Conservation (phyloP, 2,888 invertebrate species). For the Phania funesta region DNA sequence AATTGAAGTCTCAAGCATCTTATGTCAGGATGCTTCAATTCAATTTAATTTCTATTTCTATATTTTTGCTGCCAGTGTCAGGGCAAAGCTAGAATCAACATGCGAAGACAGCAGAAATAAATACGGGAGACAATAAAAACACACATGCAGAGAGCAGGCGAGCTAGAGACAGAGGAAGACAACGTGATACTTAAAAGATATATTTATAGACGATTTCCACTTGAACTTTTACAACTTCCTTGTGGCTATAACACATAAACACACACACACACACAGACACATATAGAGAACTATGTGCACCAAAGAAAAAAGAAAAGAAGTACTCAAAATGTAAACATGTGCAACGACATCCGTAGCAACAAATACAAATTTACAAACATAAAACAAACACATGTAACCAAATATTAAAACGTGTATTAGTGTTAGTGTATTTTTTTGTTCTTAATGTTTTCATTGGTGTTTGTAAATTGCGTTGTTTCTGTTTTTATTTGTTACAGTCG, state of each 20-base stretch:
- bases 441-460: conserved; percentile 1
- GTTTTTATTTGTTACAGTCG: conserved; percentile 20
- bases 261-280: background rate
- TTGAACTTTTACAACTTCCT: conserved; percentile 67
- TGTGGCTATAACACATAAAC: conserved; percentile 44
- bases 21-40: conserved; percentile 49
- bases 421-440: background rate
- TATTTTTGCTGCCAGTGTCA: conserved; percentile 59
- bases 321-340: background rate
- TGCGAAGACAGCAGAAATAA: conserved; percentile 7
- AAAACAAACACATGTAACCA: conserved; percentile 37
- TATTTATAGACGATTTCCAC: conserved; percentile 58
- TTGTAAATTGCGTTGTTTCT: no score
- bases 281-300: background rate
- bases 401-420: conserved; percentile 28
- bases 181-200: conserved; percentile 46
- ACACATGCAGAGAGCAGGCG: background rate
- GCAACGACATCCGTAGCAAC: conserved; percentile 10
- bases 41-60: conserved; percentile 55
- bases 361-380: background rate
- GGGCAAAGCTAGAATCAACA: conserved; percentile 42
- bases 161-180: background rate
- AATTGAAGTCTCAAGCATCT: conserved; percentile 18
- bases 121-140: background rate
- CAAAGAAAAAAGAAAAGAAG: background rate